Evolutionary conservation across 2,888 invertebrate species (phyloP).

Genomic region (Hipparchia semele): DNA sequence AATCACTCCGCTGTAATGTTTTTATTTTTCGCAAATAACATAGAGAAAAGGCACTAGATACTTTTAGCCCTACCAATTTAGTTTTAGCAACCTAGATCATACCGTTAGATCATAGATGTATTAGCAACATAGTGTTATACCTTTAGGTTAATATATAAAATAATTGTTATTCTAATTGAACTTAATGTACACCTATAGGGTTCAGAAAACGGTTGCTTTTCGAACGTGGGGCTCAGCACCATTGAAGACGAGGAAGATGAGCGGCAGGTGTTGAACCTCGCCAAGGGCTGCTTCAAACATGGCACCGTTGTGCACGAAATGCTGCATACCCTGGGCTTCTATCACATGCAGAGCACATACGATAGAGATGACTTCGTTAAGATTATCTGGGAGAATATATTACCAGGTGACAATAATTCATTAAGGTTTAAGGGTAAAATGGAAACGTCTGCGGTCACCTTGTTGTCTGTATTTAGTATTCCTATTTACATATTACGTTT

Average conservation of each 20-base stretch:
- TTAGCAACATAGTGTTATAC: too few relatives aligned
- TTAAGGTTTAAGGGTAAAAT: too few relatives aligned
- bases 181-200: constrained; percentile 80
- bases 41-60: too few relatives aligned
- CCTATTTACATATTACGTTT: background rate
- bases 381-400: constrained; percentile 89
- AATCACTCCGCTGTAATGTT: too few relatives aligned
- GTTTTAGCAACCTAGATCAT: too few relatives aligned
- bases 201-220: constrained; percentile 83
- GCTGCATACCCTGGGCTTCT: constrained; percentile 91
- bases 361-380: constrained; percentile 90
- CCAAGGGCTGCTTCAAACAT: constrained; percentile 81
- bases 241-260: constrained; percentile 56
- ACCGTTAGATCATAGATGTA: too few relatives aligned
- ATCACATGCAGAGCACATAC: constrained; percentile 91
- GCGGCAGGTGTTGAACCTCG: constrained; percentile 78
- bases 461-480: background rate
- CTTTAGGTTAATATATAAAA: background rate
- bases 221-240: constrained; percentile 68
- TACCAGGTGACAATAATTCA: constrained; percentile 66
- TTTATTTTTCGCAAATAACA: too few relatives aligned
- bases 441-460: background rate
- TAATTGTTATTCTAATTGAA: background rate
- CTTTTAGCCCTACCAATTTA: too few relatives aligned
- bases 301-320: constrained; percentile 90